Evolutionary conservation across 1,140 invertebrate species (phyloP).

Genomic region (Plodia interpunctella): DNA sequence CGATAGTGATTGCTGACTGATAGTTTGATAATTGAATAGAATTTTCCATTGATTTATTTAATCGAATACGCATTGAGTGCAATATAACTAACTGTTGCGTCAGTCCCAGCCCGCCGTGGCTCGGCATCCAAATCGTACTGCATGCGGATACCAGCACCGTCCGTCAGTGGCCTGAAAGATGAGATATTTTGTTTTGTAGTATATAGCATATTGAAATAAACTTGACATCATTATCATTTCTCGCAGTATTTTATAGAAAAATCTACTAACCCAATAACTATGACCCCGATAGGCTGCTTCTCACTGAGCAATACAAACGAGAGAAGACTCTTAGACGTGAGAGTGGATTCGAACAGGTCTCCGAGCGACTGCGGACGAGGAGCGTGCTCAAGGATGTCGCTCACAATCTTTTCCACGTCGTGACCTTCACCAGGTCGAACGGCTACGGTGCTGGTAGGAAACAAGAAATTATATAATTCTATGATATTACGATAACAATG

Average conservation of each 20-base stretch:
- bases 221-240: not conserved
- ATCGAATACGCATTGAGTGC: no score
- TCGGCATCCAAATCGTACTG: slow-evolving; percentile 57
- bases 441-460: slow-evolving; percentile 33
- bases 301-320: slow-evolving; percentile 68
- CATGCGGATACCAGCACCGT: slow-evolving; percentile 40
- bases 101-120: slow-evolving; percentile 39
- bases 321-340: slow-evolving; percentile 26
- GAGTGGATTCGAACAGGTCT: slow-evolving; percentile 41
- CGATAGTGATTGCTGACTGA: no score
- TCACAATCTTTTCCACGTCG: slow-evolving; percentile 32
- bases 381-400: slow-evolving; percentile 46
- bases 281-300: slow-evolving; percentile 72
- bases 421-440: slow-evolving; percentile 47
- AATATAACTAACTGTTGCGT: slow-evolving; percentile 47
- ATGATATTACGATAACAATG: slow-evolving; percentile 4
- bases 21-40: no score
- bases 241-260: not conserved
- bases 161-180: slow-evolving; percentile 48
- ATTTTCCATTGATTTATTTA: no score
- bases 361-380: slow-evolving; percentile 34
- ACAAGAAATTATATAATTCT: not conserved
- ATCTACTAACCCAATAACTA: slow-evolving; percentile 53
- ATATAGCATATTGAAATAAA: not conserved
- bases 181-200: no score